phyloP scores from a whole-genome alignment of 1,140 invertebrate species.

The Drosophila auraria region DNA sequence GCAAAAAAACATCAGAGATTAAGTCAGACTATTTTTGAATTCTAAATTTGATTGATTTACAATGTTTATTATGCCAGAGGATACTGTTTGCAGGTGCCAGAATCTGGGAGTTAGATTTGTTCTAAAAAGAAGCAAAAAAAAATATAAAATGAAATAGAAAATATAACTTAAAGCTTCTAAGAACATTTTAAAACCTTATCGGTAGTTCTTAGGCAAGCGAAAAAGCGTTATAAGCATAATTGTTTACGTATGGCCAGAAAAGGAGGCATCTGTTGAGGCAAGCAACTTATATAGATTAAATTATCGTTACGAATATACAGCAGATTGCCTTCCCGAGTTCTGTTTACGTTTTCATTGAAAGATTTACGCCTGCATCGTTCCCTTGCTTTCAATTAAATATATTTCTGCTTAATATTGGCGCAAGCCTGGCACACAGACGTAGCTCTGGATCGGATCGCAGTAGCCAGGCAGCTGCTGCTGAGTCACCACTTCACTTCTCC shows the following conservation, averaged over 20 bases:
- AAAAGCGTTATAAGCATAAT: background rate
- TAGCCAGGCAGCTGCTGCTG: constrained; percentile 41
- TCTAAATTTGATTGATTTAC: background rate
- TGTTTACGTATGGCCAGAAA: constrained; percentile 10
- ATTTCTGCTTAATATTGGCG: constrained; percentile 20
- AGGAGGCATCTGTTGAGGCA: constrained; percentile 9
- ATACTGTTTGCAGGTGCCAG: background rate
- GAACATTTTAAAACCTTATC: background rate
- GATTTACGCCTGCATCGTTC: constrained; percentile 14
- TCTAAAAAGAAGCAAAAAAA: background rate
- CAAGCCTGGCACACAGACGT: constrained; percentile 11
- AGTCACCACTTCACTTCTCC: constrained; percentile 31
- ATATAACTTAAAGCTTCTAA: background rate
- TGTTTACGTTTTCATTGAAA: constrained; percentile 28
- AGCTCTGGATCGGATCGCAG: constrained; percentile 23
- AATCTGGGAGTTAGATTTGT: background rate
- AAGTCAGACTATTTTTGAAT: background rate
- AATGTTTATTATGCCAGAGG: background rate
- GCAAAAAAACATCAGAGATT: background rate
- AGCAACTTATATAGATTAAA: constrained; percentile 23
- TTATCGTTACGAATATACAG: background rate
- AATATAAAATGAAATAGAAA: background rate
- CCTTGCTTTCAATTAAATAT: constrained; percentile 24
- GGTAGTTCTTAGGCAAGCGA: background rate
- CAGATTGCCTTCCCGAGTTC: constrained; percentile 14